Evolutionary conservation across 2,797 vertebrate genomes (phyloP).

Genomic region (Periophthalmus magnuspinnatus): DNA sequence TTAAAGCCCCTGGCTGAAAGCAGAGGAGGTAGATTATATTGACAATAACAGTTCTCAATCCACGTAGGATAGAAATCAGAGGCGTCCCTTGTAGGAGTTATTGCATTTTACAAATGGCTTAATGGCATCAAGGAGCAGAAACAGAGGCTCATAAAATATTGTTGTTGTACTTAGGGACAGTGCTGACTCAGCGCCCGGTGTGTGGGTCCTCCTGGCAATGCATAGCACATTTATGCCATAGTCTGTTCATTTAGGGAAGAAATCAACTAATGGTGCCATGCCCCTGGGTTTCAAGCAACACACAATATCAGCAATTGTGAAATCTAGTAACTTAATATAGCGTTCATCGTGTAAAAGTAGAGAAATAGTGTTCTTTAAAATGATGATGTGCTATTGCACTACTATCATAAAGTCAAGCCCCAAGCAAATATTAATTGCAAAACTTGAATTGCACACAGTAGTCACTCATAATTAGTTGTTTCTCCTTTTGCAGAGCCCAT

Average conservation of each 20-base stretch:
- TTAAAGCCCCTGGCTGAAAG: constrained; percentile 60
- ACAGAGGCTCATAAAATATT: constrained; percentile 26
- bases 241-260: constrained; percentile 7
- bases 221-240: constrained; percentile 4
- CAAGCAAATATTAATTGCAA: neutral
- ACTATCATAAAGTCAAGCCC: neutral
- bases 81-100: constrained; percentile 39
- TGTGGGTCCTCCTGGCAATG: constrained; percentile 20
- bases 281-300: neutral
- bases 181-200: constrained; percentile 24
- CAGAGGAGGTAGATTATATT: constrained; percentile 65
- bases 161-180: constrained; percentile 25
- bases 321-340: neutral
- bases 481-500: constrained; percentile 85
- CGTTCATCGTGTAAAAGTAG: neutral
- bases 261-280: neutral
- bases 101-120: constrained; percentile 43
- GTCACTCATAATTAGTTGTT: neutral
- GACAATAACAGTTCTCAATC: constrained; percentile 56
- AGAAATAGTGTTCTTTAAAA: too few species aligned
- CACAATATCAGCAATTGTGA: neutral
- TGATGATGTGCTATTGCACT: neutral
- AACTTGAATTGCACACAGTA: neutral
- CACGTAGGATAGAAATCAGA: constrained; percentile 51
- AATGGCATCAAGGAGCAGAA: constrained; percentile 26